Evolutionary conservation across 2,888 invertebrate species (phyloP), one percentile per base, ranked within the genome.

Genomic region (Acleris holmiana): DNA sequence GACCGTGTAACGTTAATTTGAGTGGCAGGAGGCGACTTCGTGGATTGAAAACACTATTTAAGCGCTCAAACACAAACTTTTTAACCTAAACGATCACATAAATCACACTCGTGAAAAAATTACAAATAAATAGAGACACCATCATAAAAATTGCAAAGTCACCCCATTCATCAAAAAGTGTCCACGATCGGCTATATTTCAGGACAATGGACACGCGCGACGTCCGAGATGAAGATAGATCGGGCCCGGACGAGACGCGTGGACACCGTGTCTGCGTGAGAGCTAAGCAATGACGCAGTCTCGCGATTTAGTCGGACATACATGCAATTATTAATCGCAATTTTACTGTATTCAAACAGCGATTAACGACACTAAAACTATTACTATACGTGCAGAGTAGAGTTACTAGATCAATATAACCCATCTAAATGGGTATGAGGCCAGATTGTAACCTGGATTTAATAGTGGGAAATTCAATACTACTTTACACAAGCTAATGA

Each of bases 181-280:
- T 70, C 60, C 67, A 60, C 23, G 60, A 49, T 46, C 62, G 15
- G 15, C 15, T 5, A 18, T 40, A 13, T 21, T 40, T 40, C 23
- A 55, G 48, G 56, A 78, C 78, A 85, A 84, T 85, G 89, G 82
- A 77, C 63, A 75, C 74, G 67, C 55, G 74, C 70, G 62, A 54
- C 69, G 72, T 48, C 68, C 73, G 73, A 82, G 90, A 90, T 88
- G 88, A 91, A 91, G 89, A 91, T 88, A 83, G 85, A 91, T 91
- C 78, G 88, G 74, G 74, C 67, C 66, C 64, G 72, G 69, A 75
- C 73, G 75, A 77, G 83, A 83, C 84, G 84, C 85, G 85, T 84
- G 88, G 88, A 86, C 90, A 82, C 86, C 82, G 83, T 84, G 83
- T 83, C 85, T 83, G 82, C 82, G 64, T 59, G 23, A 54, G 49